phyloP scores from a whole-genome alignment of 2,113 vertebrate species.

The Neolamprologus tretocephalus region DNA sequence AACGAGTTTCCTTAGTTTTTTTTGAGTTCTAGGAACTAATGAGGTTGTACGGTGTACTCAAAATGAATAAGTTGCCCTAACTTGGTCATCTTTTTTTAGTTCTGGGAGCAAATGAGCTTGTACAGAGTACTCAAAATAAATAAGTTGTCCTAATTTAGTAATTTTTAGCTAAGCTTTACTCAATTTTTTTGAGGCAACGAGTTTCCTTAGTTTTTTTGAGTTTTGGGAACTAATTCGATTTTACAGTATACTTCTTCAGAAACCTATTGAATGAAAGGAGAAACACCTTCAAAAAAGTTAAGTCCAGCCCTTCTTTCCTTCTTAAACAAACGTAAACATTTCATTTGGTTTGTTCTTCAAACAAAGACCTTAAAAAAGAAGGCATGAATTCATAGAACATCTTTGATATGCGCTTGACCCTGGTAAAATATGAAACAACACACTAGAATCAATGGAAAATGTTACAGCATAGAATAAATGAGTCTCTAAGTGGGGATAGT shows the following conservation, averaged over 20 bases:
- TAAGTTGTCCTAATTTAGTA: too few relatives aligned
- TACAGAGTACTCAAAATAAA: too few relatives aligned
- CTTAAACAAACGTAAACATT: neutral
- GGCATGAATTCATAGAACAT: neutral
- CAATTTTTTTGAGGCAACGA: too few relatives aligned
- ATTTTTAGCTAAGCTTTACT: too few relatives aligned
- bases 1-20: too few relatives aligned
- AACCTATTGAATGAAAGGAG: neutral
- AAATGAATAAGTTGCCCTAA: too few relatives aligned
- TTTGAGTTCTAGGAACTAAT: too few relatives aligned
- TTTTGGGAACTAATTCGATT: too few relatives aligned
- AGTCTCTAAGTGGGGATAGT: neutral
- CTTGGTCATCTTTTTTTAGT: too few relatives aligned
- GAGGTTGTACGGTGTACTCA: fast-evolving
- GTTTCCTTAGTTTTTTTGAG: too few relatives aligned
- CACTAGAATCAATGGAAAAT: neutral
- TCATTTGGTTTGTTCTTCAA: neutral
- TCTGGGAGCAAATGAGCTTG: too few relatives aligned
- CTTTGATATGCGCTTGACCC: neutral
- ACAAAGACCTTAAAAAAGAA: neutral
- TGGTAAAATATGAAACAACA: neutral
- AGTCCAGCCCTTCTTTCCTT: neutral
- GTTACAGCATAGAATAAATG: neutral
- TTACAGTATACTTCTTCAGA: neutral
- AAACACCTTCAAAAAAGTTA: neutral